These are phyloP conservation scores for Percopsis omiscomaycus DNA, from an alignment of 2,797 vertebrate species.

Conservation along the genomic window DNA sequence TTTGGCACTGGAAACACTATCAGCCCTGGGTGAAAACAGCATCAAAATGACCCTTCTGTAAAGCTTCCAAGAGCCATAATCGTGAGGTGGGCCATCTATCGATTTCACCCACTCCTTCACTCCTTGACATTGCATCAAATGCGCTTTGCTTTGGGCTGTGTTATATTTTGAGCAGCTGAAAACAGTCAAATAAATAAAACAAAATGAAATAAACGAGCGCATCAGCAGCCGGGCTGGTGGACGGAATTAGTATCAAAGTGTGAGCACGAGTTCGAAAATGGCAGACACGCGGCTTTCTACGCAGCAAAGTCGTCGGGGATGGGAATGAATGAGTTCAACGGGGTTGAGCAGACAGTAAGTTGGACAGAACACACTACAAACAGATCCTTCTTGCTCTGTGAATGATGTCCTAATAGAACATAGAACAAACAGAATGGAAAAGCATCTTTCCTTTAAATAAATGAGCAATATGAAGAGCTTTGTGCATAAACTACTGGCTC, in stretches of 20 bases:
- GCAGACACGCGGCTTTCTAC: conserved; percentile 33
- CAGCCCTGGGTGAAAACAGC: conserved; percentile 65
- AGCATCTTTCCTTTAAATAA: not conserved
- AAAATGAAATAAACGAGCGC: conserved; percentile 54
- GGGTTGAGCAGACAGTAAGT: conserved; percentile 1
- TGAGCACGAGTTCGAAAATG: conserved; percentile 50
- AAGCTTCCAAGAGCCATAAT: conserved; percentile 58
- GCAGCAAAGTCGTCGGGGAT: conserved; percentile 25
- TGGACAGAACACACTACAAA: conserved; percentile 9
- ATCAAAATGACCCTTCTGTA: conserved; percentile 63
- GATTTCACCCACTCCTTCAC: conserved; percentile 66
- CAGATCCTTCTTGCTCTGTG: conserved; percentile 29
- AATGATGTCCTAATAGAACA: conserved; percentile 11
- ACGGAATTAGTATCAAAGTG: conserved; percentile 67
- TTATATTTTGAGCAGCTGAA: conserved; percentile 59
- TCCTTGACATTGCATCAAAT: conserved; percentile 71
- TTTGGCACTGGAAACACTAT: conserved; percentile 65
- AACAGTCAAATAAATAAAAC: not conserved
- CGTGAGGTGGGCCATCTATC: conserved; percentile 66
- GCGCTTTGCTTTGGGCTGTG: conserved; percentile 67
- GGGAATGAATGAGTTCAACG: conserved; percentile 39
- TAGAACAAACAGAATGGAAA: not conserved
- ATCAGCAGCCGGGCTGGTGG: conserved; percentile 45
- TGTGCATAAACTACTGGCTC: not conserved
- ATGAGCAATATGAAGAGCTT: not conserved